phyloP scores from a whole-genome alignment of 2,113 vertebrate genomes.

The Pitta sordida region DNA sequence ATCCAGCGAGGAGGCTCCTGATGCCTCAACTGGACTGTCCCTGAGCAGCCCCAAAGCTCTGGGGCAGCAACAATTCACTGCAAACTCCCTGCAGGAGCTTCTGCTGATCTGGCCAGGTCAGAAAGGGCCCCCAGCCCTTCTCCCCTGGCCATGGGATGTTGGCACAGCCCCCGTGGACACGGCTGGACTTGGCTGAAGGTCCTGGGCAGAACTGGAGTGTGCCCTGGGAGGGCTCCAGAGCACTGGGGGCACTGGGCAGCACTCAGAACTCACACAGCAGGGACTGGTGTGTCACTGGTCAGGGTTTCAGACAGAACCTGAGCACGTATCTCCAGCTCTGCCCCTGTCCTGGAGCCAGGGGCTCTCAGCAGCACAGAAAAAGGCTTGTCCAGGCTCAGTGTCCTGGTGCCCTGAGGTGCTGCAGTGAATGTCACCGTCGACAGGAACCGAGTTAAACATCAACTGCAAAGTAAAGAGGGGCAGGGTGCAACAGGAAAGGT shows the following conservation, averaged over 20 bases:
- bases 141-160: neutral
- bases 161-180: neutral
- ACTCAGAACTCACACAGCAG: neutral
- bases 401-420: neutral
- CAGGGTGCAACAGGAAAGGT: neutral
- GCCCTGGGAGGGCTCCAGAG: rapidly evolving
- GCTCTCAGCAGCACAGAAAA: neutral
- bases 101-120: neutral
- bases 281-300: too few relatives aligned
- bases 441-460: neutral
- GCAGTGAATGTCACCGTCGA: neutral
- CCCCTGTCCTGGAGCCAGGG: too few relatives aligned
- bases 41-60: neutral
- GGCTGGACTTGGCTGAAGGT: neutral
- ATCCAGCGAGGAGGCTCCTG: rapidly evolving
- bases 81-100: neutral
- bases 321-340: neutral
- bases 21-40: neutral
- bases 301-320: rapidly evolving
- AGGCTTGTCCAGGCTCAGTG: neutral
- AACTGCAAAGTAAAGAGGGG: neutral
- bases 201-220: neutral
- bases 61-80: neutral
- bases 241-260: neutral
- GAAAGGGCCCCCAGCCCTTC: neutral